These are phyloP conservation scores for Leptopilina clavipes DNA, from an alignment of 1,140 invertebrate genomes.

Conservation along the genomic window DNA sequence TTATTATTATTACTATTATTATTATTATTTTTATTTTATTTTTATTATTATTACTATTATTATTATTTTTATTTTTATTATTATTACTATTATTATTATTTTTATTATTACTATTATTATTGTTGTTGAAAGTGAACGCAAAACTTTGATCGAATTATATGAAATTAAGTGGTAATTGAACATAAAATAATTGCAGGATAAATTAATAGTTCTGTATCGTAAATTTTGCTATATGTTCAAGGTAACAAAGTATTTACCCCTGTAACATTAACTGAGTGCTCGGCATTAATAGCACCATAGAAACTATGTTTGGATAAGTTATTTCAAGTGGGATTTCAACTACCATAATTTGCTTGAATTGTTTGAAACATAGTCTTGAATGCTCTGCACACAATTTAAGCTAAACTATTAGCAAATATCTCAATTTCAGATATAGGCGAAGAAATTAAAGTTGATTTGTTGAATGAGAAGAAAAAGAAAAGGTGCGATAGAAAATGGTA, in stretches of 20 bases:
- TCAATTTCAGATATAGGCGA: neutral
- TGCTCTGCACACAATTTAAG: neutral
- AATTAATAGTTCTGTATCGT: constrained; percentile 1
- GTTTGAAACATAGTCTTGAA: constrained; percentile 11
- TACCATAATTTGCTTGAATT: constrained; percentile 22
- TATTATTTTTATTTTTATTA: no score
- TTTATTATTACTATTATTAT: neutral
- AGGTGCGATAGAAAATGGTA: no score
- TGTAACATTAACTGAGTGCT: constrained; percentile 4
- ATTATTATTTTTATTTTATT: no score
- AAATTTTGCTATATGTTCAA: constrained; percentile 12
- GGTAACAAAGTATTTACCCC: constrained; percentile 7
- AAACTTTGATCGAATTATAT: neutral
- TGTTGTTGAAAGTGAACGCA: neutral
- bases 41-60: no score
- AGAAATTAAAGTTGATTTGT: neutral
- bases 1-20: no score
- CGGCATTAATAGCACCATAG: constrained; percentile 4
- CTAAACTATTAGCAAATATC: neutral
- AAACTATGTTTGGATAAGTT: constrained; percentile 14
- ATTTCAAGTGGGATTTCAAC: constrained; percentile 1
- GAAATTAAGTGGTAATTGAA: neutral
- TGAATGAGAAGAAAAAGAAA: no score
- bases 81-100: no score
- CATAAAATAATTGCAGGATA: neutral